These are phyloP conservation scores for Triplophysa siluroides DNA, from an alignment of 2,113 vertebrate species.

Conservation along the genomic window DNA sequence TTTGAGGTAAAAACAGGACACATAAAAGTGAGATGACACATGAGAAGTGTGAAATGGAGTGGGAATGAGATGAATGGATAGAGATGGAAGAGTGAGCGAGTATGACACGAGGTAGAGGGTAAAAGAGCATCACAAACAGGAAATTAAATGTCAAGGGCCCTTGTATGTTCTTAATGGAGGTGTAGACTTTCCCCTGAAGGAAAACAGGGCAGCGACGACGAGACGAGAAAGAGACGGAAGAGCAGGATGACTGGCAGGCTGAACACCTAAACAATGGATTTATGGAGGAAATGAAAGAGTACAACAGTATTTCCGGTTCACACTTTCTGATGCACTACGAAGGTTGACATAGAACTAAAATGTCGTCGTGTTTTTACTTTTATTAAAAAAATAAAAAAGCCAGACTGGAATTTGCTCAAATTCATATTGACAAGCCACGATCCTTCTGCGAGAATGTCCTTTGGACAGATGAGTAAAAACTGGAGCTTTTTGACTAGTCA, in stretches of 20 bases:
- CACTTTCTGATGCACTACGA: neutral
- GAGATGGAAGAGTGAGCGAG: conserved; percentile 44
- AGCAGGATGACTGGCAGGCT: conserved; percentile 35
- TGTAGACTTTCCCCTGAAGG: conserved; percentile 68
- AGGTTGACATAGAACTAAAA: no score
- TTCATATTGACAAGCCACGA: no score
- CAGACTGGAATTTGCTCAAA: no score
- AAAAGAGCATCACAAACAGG: conserved; percentile 73
- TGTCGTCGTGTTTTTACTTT: no score
- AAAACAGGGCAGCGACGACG: conserved; percentile 47
- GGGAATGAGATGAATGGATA: conserved; percentile 33
- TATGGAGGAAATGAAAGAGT: conserved; percentile 2
- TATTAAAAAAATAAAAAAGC: no score
- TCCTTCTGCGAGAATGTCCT: no score
- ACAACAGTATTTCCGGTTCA: neutral
- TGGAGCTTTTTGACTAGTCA: no score
- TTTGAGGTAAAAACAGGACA: neutral
- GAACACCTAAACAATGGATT: conserved; percentile 28
- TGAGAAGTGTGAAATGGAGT: conserved; percentile 57
- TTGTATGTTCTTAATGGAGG: conserved; percentile 76
- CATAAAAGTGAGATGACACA: conserved; percentile 8
- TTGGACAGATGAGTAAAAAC: no score
- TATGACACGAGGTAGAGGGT: conserved; percentile 61
- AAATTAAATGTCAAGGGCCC: conserved; percentile 80
- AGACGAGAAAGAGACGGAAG: conserved; percentile 14